Conservation (phyloP, 2,888 invertebrate genomes). For the Rhopalosiphum nymphaeae region DNA sequence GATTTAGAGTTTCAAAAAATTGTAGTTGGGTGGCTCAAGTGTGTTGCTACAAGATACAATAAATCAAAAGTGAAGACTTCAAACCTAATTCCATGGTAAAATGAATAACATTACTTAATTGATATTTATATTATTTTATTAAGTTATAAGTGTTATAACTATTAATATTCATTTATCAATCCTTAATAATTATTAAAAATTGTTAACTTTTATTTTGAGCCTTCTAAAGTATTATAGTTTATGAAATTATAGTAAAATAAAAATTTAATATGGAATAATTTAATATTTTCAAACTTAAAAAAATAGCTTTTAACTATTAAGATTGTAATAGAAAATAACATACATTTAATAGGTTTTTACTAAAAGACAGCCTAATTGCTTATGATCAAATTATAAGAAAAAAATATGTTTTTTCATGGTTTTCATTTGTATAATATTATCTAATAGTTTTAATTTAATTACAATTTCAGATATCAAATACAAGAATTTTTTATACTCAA, state of each 20-base stretch:
- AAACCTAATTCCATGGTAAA: background rate
- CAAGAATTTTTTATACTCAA: background rate
- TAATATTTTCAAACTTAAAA: background rate
- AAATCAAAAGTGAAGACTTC: background rate
- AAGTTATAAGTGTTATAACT: too few species aligned
- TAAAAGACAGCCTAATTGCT: too few species aligned
- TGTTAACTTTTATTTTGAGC: background rate
- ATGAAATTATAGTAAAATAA: background rate
- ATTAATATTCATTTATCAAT: background rate
- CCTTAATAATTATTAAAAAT: background rate
- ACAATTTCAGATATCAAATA: background rate
- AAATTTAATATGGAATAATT: background rate
- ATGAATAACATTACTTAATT: background rate
- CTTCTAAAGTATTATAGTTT: background rate
- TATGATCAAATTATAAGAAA: too few species aligned
- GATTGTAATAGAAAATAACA: too few species aligned
- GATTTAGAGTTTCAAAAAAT: background rate
- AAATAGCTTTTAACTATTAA: too few species aligned
- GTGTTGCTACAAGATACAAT: background rate
- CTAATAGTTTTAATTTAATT: too few species aligned
- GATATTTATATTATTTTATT: too few species aligned
- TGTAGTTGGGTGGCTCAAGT: background rate
- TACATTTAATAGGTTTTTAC: too few species aligned
- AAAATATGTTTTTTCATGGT: background rate
- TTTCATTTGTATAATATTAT: background rate